phyloP scores from a whole-genome alignment of 2,797 vertebrate genomes.

The Podarcis lilfordi region DNA sequence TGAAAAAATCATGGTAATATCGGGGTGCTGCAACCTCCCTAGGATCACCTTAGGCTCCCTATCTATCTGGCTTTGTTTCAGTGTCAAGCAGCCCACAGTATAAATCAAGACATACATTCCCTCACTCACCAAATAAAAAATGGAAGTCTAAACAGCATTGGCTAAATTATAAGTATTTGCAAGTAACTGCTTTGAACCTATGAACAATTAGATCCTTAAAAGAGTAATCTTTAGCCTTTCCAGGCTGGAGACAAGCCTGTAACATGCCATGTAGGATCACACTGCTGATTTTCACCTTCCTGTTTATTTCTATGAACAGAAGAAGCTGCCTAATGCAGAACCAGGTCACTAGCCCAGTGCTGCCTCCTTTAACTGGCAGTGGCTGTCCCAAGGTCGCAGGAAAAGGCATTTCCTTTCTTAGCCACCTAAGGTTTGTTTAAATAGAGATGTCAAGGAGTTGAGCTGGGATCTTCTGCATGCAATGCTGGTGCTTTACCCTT shows the following conservation, averaged over 20 bases:
- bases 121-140: not conserved
- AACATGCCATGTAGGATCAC: not conserved
- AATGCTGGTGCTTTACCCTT: not conserved
- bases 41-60: not conserved
- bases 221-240: no score
- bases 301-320: not conserved
- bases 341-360: not conserved
- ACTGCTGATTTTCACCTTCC: not conserved
- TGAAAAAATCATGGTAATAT: not conserved
- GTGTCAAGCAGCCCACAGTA: not conserved
- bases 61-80: not conserved
- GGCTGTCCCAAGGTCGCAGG: not conserved
- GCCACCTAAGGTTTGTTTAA: not conserved
- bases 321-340: not conserved
- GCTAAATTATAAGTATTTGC: not conserved
- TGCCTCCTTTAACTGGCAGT: not conserved
- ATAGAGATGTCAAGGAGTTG: not conserved
- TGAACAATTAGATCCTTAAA: not conserved
- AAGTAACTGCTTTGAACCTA: not conserved
- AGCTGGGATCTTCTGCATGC: not conserved
- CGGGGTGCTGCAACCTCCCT: no score
- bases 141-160: not conserved
- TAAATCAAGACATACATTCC: not conserved
- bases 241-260: not conserved
- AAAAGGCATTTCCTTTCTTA: not conserved